Evolutionary conservation across 2,113 vertebrate genomes (phyloP).

Genomic region (Donacobius atricapilla): DNA sequence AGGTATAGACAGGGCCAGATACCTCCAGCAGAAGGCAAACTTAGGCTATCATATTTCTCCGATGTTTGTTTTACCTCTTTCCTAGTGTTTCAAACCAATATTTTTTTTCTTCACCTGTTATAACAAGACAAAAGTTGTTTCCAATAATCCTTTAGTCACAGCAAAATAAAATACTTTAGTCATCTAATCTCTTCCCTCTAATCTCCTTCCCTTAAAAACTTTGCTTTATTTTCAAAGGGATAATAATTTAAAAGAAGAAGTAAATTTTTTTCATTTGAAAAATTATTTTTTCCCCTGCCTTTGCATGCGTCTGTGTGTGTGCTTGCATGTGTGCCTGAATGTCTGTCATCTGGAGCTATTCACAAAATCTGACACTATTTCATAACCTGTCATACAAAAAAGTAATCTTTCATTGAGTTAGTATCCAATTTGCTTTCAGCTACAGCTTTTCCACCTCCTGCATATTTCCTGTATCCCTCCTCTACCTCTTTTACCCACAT

Average conservation of each 20-base stretch:
- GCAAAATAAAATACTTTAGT: neutral
- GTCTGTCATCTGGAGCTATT: neutral
- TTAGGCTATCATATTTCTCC: neutral
- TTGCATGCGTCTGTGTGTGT: neutral
- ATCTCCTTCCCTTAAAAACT: neutral
- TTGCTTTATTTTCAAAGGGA: neutral
- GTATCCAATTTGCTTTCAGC: neutral
- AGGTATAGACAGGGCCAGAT: neutral
- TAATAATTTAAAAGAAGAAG: neutral
- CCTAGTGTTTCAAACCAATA: neutral
- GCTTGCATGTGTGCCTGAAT: neutral
- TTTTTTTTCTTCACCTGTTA: neutral
- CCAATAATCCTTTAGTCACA: neutral
- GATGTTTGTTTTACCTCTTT: neutral
- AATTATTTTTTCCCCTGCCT: accelerated
- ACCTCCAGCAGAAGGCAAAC: neutral
- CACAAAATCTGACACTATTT: neutral
- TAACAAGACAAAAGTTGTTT: neutral
- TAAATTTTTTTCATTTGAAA: neutral
- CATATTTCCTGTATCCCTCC: neutral
- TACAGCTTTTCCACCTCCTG: neutral
- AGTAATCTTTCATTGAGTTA: neutral
- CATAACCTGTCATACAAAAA: neutral
- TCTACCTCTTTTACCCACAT: neutral
- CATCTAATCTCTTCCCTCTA: neutral